Evolutionary conservation across 2,113 vertebrate genomes (phyloP), one percentile per base, ranked within the genome.

Genomic region (Corythoichthys haematopterus): DNA sequence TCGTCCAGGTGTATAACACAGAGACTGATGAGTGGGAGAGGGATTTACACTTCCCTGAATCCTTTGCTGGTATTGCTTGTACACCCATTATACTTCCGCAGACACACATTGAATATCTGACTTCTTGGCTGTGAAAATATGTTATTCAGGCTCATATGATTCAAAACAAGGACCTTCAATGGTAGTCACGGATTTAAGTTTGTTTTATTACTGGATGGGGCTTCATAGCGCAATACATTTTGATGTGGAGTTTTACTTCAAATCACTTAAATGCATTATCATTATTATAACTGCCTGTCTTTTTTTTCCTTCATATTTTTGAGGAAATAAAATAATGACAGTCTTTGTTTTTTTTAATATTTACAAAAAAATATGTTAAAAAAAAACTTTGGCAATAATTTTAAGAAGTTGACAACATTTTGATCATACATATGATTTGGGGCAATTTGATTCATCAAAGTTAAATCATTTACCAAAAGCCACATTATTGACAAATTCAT

Each of bases 31-130:
- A 98, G 75, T 99, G 97, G 97, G 97, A 98, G 78, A 91, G 97
- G 10, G 97, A 99, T 85, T 72, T 98, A n/a, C 96, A 98, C 76
- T 98, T 98, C 72, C 96, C 96, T 0, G 96, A 98, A 64, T 98
- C 96, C 1, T 97, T 96, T 2, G 97, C 96, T 0, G 97, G 97
- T 62, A 94, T 97, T 0, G 93, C 94, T 1, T 97, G 96, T 0
- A 93, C 93, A 3, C 90, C 94, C 0, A 86, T 97, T 6, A 88
- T 96, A 68, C 89, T 99, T 12, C 95, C 96, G 11, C 94, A 95
- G 72, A 89, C 0, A 84, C 86, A 80, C 90, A 89, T 66, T 95
- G 89, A 92, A 69, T 4, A 15, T 2, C 10, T 5, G 52, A 80
- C 70, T 69, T 64, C 15, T 45, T 33, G 51, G 77, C 77, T 80